phyloP scores from a whole-genome alignment of 2,797 vertebrate genomes.

The Poecilia wingei region DNA sequence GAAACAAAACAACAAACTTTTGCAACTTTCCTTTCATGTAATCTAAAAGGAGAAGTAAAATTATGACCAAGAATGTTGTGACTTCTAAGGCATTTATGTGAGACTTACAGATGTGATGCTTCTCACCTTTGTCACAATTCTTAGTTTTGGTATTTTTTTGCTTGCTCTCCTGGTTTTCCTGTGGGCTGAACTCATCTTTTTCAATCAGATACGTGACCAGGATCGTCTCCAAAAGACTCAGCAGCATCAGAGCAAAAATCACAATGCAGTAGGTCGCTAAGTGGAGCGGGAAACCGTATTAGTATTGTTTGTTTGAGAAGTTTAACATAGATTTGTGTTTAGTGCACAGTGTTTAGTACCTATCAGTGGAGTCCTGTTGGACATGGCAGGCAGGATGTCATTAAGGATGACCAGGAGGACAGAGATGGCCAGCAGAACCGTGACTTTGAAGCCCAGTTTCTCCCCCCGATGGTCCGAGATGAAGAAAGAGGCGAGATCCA shows the following conservation, averaged over 20 bases:
- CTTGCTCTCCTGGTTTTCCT: neutral
- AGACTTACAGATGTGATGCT: neutral
- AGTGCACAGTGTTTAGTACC: slow-evolving; percentile 63
- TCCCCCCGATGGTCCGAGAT: slow-evolving; percentile 79
- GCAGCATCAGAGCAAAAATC: slow-evolving; percentile 82
- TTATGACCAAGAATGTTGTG: neutral
- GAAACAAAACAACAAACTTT: neutral
- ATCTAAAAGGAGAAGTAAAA: neutral
- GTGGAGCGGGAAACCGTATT: neutral
- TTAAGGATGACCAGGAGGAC: slow-evolving; percentile 87
- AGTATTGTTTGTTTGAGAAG: neutral
- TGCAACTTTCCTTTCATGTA: neutral
- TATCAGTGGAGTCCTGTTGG: slow-evolving; percentile 82
- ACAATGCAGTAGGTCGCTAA: slow-evolving; percentile 84
- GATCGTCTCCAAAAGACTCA: slow-evolving; percentile 83
- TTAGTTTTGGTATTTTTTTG: neutral
- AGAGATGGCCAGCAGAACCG: slow-evolving; percentile 84
- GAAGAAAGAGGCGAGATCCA: slow-evolving; percentile 83
- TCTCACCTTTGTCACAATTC: slow-evolving; percentile 33
- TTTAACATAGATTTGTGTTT: neutral
- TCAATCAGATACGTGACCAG: slow-evolving; percentile 76
- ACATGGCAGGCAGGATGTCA: slow-evolving; percentile 85
- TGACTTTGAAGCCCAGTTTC: slow-evolving; percentile 86
- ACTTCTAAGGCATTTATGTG: neutral
- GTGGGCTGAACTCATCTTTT: slow-evolving; percentile 13